phyloP scores from a whole-genome alignment of 2,888 invertebrate genomes.

The Bedellia somnulentella region DNA sequence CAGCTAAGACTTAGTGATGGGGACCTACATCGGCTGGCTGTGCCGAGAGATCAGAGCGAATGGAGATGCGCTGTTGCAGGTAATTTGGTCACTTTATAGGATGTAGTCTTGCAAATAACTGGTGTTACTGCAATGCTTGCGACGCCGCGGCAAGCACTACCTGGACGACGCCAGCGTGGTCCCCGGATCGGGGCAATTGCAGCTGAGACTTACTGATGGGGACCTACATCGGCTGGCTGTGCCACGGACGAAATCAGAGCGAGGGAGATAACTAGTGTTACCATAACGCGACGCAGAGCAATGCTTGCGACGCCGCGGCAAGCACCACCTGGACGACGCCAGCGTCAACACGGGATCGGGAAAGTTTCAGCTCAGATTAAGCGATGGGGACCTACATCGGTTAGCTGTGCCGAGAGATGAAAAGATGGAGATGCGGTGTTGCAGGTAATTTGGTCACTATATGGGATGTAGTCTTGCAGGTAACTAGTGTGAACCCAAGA shows the following conservation, averaged over 20 bases:
- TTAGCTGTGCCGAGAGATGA: constrained; percentile 43
- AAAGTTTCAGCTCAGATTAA: constrained; percentile 51
- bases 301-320: no score
- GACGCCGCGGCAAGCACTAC: constrained; percentile 66
- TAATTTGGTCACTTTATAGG: no score
- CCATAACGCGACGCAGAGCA: no score
- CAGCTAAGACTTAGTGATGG: constrained; percentile 62
- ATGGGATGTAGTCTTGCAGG: no score
- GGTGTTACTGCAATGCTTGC: no score
- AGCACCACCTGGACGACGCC: constrained; percentile 68
- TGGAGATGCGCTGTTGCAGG: no score
- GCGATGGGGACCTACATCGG: constrained; percentile 61
- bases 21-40: constrained; percentile 56
- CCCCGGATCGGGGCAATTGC: constrained; percentile 43
- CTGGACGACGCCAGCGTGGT: constrained; percentile 61
- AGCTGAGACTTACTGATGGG: constrained; percentile 58
- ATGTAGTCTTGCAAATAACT: no score
- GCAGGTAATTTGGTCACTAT: constrained; percentile 47
- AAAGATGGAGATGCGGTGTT: constrained; percentile 26
- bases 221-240: constrained; percentile 58
- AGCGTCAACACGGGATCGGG: constrained; percentile 46
- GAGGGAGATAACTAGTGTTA: no score
- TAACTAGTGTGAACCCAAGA: no score
- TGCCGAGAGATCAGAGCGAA: no score
- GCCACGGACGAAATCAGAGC: no score